Evolutionary conservation across 2,113 vertebrate species (phyloP).

Genomic region (Macquaria australasica): DNA sequence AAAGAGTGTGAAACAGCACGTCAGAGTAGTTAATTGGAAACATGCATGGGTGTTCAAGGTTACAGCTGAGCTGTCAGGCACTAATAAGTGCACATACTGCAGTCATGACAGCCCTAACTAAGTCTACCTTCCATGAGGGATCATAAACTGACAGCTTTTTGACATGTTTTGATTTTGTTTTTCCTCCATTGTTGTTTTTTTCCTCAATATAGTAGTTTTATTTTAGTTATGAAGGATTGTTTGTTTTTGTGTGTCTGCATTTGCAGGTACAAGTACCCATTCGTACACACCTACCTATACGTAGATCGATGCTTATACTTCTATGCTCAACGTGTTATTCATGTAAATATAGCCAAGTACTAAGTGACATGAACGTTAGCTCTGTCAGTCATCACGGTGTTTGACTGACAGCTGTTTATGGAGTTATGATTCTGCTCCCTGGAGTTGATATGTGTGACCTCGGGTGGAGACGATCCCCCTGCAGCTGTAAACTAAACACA

Average conservation of each 20-base stretch:
- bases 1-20: constrained; percentile 20
- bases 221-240: constrained; percentile 9
- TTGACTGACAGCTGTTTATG: constrained; percentile 64
- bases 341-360: constrained; percentile 48
- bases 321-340: constrained; percentile 9
- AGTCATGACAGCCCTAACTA: constrained; percentile 8
- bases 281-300: not conserved
- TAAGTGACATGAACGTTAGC: constrained; percentile 34
- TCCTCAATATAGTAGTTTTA: constrained; percentile 6
- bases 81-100: constrained; percentile 33
- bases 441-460: constrained; percentile 44
- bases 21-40: constrained; percentile 41
- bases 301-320: constrained; percentile 12
- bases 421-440: constrained; percentile 36
- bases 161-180: constrained; percentile 38
- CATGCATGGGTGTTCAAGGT: constrained; percentile 19
- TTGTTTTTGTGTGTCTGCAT: not conserved
- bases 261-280: not conserved
- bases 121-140: constrained; percentile 18
- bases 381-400: constrained; percentile 55
- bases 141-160: constrained; percentile 24
- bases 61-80: constrained; percentile 32
- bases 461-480: constrained; percentile 14
- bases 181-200: not conserved
- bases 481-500: constrained; percentile 37